Base-by-base conservation (phyloP, 1,140 invertebrate species). In the Scaptomyza pallida region DNA sequence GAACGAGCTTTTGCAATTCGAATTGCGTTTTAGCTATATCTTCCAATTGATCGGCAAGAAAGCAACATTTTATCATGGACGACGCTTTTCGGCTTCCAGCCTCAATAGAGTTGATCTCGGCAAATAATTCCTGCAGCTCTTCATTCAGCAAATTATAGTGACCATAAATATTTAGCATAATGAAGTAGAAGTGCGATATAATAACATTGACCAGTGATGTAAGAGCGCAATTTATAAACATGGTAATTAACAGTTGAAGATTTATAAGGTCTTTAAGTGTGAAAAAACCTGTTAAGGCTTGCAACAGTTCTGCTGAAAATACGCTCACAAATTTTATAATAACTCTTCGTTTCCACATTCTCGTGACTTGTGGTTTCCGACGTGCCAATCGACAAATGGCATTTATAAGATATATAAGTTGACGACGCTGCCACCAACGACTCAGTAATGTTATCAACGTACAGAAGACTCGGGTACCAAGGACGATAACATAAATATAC, bases 401-500 rank as follows among this genome's bases (percentile, higher is more conserved):
- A 9, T 67, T 63, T 13, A 81, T 48, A 0, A 82, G 3, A 1
- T 13, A 2, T 0, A 83, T 16, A 0, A 82, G 43, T 0, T 19
- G 16, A 1, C 4, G 2, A 4, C 79, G 70, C 6, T 68, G 41
- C 6, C 35, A 21, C 78, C 78, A 82, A 8, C 79, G 62, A 21
- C 52, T 83, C 5, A 60, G 15, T 13, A 82, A 19, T 2, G 75
- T 71, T 0, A 55, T 5, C 9, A 70, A 0, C 1, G 83, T 57
- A 5, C 61, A 76, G 2, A 12, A 8, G 16, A 65, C 13, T 0
- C 78, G 45, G 5, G 74, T 67, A 17, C 40, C 8, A 10, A 59
- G 47, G 1, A 75, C 60, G 2, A 83, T 1, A 6, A 75, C 17
- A 16, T 75, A 63, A n/a, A 82, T 41, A 13, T 82, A 83, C 12